phyloP scores from a whole-genome alignment of 2,113 vertebrate species.

The Xyliphius kryptos region DNA sequence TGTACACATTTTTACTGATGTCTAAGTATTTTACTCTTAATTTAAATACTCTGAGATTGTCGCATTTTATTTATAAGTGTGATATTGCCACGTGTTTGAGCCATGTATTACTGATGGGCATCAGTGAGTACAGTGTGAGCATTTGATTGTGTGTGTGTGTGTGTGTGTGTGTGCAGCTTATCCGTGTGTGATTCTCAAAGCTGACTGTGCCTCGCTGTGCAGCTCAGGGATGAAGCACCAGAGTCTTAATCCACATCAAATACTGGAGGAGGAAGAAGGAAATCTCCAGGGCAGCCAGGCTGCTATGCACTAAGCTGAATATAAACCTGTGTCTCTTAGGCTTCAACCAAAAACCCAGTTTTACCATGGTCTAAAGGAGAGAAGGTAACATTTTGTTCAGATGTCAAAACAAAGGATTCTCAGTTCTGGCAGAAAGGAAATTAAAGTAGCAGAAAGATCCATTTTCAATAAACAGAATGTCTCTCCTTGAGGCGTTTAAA shows the following conservation, averaged over 20 bases:
- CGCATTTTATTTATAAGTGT: too few species aligned
- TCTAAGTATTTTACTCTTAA: too few species aligned
- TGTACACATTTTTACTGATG: too few species aligned
- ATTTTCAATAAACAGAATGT: too few species aligned
- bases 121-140: too few species aligned
- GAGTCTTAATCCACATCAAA: slow-evolving; percentile 43
- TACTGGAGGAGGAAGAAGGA: slow-evolving; percentile 21
- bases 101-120: too few species aligned
- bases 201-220: slow-evolving; percentile 31
- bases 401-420: not conserved
- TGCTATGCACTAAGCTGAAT: slow-evolving; percentile 26
- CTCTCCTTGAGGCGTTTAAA: too few species aligned
- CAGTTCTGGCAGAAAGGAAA: slow-evolving; percentile 6
- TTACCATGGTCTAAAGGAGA: slow-evolving; percentile 9
- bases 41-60: too few species aligned
- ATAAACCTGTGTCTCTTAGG: slow-evolving; percentile 25
- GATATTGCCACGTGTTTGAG: too few species aligned
- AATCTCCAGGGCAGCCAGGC: slow-evolving; percentile 11
- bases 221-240: slow-evolving; percentile 28
- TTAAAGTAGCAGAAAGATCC: too few species aligned
- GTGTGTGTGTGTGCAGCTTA: not conserved
- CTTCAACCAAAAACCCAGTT: slow-evolving; percentile 16
- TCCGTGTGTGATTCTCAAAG: slow-evolving; percentile 22
- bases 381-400: slow-evolving; percentile 1
- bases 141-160: slow-evolving; percentile 6